Percentiles rank a stretch among this genome's conserved stretches.
These are phyloP conservation scores for Capitella teleta DNA, from an alignment of 1,140 invertebrate species.

Conservation along the genomic window DNA sequence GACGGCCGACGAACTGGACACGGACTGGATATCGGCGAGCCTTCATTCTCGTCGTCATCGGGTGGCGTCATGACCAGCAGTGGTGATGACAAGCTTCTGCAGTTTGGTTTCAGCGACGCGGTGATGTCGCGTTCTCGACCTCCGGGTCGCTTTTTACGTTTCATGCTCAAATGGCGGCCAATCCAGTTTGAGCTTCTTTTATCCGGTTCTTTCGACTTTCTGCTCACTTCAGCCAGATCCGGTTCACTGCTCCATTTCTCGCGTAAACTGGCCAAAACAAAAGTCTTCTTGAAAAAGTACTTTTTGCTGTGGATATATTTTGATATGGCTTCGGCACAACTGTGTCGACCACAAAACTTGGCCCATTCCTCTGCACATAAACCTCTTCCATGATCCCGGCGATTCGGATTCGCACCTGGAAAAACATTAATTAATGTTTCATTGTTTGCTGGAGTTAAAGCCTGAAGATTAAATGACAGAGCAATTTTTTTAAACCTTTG, in stretches of 20 bases:
- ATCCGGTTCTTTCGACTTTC: neutral
- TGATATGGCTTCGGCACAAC: slow-evolving; percentile 11
- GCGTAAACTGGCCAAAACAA: slow-evolving; percentile 10
- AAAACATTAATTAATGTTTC: no score
- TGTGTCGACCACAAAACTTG: slow-evolving; percentile 54
- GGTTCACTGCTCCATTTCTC: slow-evolving; percentile 15
- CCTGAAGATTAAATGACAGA: no score
- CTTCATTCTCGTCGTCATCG: neutral
- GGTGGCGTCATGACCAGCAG: neutral
- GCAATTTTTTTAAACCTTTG: no score
- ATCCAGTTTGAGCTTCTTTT: slow-evolving; percentile 12
- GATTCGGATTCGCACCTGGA: slow-evolving; percentile 52
- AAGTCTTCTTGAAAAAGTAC: slow-evolving; percentile 13
- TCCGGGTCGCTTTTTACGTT: slow-evolving; percentile 6
- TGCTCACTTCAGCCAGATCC: slow-evolving; percentile 2
- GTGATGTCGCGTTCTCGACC: neutral
- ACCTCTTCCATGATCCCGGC: slow-evolving; percentile 58
- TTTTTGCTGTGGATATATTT: slow-evolving; percentile 15
- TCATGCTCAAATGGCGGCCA: slow-evolving; percentile 10
- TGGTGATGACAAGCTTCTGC: neutral
- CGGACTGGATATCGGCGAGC: no score
- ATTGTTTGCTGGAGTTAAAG: no score
- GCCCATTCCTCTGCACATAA: slow-evolving; percentile 68
- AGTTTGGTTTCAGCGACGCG: neutral
- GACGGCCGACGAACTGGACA: slow-evolving; percentile 1